A percentile compares a stretch with the other conserved stretches of the same genome.
These are phyloP conservation scores for Chamaetylas fuelleborni DNA, from an alignment of 2,113 vertebrate species.

Conservation along the genomic window DNA sequence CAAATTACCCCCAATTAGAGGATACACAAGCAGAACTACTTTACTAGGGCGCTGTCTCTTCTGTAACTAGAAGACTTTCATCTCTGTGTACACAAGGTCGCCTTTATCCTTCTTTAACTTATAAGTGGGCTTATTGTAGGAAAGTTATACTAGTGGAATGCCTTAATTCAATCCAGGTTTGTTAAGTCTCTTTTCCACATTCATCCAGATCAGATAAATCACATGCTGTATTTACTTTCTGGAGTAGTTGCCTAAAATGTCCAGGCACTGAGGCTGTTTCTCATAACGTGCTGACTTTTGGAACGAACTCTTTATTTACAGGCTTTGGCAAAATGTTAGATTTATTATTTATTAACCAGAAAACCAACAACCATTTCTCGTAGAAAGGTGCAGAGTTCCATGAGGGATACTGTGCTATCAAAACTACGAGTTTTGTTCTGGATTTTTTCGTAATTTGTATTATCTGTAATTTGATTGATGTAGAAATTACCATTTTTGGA, in stretches of 20 bases:
- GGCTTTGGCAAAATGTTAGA: constrained; percentile 53
- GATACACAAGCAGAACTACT: not conserved
- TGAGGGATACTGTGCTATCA: not conserved
- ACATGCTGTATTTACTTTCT: constrained; percentile 20
- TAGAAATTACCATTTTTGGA: not conserved
- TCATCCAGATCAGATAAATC: constrained; percentile 46
- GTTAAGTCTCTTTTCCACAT: constrained; percentile 11
- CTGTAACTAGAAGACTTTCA: not conserved
- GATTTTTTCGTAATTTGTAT: not conserved
- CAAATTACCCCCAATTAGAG: not conserved
- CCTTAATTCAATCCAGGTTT: constrained; percentile 52
- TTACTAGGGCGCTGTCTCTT: not conserved
- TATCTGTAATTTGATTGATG: not conserved
- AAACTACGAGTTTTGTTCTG: not conserved
- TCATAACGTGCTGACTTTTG: constrained; percentile 43
- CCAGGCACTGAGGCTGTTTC: not conserved
- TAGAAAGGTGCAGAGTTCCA: not conserved
- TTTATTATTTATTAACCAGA: constrained; percentile 66
- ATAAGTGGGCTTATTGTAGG: not conserved
- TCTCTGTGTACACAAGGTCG: not conserved
- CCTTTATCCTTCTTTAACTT: constrained; percentile 4
- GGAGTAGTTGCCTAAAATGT: constrained; percentile 9
- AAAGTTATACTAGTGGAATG: not conserved
- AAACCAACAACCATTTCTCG: constrained; percentile 18
- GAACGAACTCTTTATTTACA: constrained; percentile 24